Evolutionary conservation across 1,140 invertebrate genomes (phyloP).

Genomic region (Brachionus manjavacas): DNA sequence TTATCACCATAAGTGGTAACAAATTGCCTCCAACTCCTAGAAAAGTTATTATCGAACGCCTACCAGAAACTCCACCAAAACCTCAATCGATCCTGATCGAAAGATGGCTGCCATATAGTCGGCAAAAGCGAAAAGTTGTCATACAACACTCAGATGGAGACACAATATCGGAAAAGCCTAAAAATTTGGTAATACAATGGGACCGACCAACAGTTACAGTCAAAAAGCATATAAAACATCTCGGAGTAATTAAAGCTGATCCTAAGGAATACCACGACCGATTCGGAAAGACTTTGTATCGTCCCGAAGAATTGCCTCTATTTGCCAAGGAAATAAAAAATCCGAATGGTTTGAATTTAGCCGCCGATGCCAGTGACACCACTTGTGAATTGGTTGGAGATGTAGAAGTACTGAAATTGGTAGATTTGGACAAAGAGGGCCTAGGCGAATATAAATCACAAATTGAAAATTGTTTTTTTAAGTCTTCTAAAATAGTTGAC

Average conservation of each 20-base stretch:
- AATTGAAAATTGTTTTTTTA: neutral
- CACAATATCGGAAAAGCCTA: neutral
- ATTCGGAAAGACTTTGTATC: neutral
- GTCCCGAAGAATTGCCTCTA: neutral
- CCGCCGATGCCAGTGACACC: neutral
- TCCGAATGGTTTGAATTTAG: neutral
- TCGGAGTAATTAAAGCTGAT: slow-evolving; percentile 9
- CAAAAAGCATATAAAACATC: neutral
- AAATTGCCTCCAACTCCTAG: slow-evolving; percentile 21
- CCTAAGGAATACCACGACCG: neutral
- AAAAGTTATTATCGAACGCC: slow-evolving; percentile 35
- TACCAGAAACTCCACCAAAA: slow-evolving; percentile 20
- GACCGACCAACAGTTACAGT: neutral
- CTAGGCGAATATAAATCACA: neutral
- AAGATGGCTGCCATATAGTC: slow-evolving; percentile 36
- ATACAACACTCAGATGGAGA: neutral
- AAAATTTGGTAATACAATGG: slow-evolving; percentile 41
- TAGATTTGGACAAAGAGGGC: neutral
- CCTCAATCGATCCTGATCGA: slow-evolving; percentile 24
- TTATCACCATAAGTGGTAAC: neutral
- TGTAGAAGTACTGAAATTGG: neutral
- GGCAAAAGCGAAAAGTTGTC: neutral
- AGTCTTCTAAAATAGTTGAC: neutral
- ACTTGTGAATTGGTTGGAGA: neutral
- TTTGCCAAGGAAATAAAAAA: neutral